Base-by-base conservation (phyloP, 2,113 vertebrate species). In the Gambusia affinis region DNA sequence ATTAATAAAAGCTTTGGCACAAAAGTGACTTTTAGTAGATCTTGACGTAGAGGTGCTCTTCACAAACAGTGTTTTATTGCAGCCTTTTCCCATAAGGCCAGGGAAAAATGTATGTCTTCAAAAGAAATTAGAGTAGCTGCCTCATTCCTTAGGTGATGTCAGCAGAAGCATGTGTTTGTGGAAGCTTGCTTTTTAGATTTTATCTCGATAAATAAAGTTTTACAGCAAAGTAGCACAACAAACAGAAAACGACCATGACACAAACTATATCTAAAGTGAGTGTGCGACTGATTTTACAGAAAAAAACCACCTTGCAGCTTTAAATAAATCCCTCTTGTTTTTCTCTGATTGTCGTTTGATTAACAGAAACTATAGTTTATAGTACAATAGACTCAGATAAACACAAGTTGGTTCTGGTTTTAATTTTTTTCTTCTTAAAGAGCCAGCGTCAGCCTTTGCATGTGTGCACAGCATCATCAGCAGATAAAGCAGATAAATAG, bases 401-500 rank as follows among this genome's bases (percentile, higher is more conserved):
- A 66, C 22, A 27, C 22, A 30, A 33, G 11, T 1, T 5, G 12
- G 24, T 67, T 54, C 27, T 60, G 37, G 12, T 57, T 33, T 27
- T 12, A 60, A 22, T 57, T 35, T 60, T 42, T 63, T 67, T 22
- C 64, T 57, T 3, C 6, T 17, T 51, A 8, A 60, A 76, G 64
- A 30, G 8, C 15, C 62, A 57, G 54, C 35, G 28, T 62, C 70
- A 57, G 66, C 44, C 17, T 47, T 19, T 47, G 17, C 33, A 15
- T 30, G 5, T 15, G 31, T 63, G 10, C 67, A 54, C 1, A 54
- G 39, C 19, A 28, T 24, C 19, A 28, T 24, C 72, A 39, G 37
- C 42, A 73, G 57, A 72, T 63, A 54, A 24, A 64, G 54, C 17
- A 62, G 44, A 57, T 47, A 31, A 60, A 69, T n/a, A 67, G 2